Evolutionary conservation across 2,113 vertebrate species (phyloP).

Genomic region (Pao palembangensis): DNA sequence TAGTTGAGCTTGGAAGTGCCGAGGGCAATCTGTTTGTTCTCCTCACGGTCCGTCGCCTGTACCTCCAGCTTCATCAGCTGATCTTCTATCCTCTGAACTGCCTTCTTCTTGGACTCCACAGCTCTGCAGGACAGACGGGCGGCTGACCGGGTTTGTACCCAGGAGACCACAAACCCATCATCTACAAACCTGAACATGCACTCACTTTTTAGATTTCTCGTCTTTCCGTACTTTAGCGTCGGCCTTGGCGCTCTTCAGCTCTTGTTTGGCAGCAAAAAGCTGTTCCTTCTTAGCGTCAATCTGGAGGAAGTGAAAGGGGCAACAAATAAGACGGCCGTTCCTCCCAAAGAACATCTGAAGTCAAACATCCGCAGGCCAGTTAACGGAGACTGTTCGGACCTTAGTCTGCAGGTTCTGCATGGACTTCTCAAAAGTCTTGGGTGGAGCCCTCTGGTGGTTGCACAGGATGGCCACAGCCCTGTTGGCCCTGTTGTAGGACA

Average conservation of each 20-base stretch:
- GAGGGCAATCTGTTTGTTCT: conserved; percentile 97
- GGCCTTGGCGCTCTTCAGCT: conserved; percentile 94
- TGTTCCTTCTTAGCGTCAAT: conserved; percentile 97
- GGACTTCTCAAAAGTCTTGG: conserved; percentile 98
- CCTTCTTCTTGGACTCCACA: conserved; percentile 94
- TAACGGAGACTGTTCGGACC: conserved; percentile 62
- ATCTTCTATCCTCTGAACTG: conserved; percentile 90
- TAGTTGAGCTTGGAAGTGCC: conserved; percentile 99
- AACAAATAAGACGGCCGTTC: not conserved
- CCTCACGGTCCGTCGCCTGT: conserved; percentile 94
- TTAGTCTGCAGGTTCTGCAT: conserved; percentile 97
- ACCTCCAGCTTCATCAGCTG: conserved; percentile 98
- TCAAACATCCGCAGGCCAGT: too few relatives aligned
- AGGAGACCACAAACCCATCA: not conserved
- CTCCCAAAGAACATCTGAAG: too few relatives aligned
- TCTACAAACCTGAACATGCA: not conserved
- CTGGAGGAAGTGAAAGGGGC: conserved; percentile 54
- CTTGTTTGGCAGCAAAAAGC: conserved; percentile 87
- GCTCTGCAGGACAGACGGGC: conserved; percentile 64
- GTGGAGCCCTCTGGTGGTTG: conserved; percentile 98
- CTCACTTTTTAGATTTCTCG: conserved; percentile 94
- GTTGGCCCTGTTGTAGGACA: conserved; percentile 98
- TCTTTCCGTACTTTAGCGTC: conserved; percentile 94
- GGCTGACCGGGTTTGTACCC: not conserved
- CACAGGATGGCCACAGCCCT: conserved; percentile 96